Evolutionary conservation across 2,888 invertebrate species (phyloP).

Genomic region (Cistogaster globosa): DNA sequence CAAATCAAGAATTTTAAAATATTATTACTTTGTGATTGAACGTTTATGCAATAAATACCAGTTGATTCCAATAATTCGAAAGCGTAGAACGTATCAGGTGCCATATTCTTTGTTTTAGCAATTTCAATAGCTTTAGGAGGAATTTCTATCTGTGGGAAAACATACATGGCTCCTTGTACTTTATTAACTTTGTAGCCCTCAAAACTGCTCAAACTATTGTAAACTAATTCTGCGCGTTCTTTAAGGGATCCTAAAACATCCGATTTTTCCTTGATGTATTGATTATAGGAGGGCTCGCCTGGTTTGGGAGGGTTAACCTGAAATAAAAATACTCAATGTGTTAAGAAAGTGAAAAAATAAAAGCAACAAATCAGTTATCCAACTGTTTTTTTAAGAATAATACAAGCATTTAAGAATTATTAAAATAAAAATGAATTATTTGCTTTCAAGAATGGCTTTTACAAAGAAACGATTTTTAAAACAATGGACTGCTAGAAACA

Average conservation of each 20-base stretch:
- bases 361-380: too few relatives aligned
- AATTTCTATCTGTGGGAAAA: constrained; percentile 93
- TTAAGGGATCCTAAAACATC: constrained; percentile 90
- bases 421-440: too few relatives aligned
- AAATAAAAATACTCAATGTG: neutral
- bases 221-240: constrained; percentile 91
- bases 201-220: constrained; percentile 94
- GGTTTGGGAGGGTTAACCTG: constrained; percentile 89
- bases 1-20: neutral
- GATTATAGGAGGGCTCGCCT: constrained; percentile 94
- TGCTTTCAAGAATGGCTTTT: too few relatives aligned
- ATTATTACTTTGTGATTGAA: neutral
- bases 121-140: constrained; percentile 92
- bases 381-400: too few relatives aligned
- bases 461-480: too few relatives aligned
- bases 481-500: too few relatives aligned
- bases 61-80: constrained; percentile 94
- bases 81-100: constrained; percentile 96
- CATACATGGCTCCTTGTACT: constrained; percentile 98
- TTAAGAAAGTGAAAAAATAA: neutral
- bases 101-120: constrained; percentile 89
- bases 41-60: constrained; percentile 81
- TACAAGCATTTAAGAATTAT: too few relatives aligned
- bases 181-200: constrained; percentile 94
- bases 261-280: constrained; percentile 89